phyloP scores from a whole-genome alignment of 30 jellyfish, hydroid and myxozoan species.

The Hydractinia symbiolongicarpus region DNA sequence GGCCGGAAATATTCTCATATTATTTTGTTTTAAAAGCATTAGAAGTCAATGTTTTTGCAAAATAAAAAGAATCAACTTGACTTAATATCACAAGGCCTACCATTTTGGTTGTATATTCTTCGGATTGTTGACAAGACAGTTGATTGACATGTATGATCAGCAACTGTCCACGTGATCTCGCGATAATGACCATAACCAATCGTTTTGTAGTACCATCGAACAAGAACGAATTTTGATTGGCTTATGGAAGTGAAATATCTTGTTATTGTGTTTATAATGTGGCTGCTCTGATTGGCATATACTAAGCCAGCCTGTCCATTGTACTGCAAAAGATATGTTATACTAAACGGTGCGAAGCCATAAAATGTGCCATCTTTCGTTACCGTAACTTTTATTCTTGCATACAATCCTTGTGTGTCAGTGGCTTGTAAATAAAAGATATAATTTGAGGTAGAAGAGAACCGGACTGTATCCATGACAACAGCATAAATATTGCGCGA shows the following conservation, averaged over 20 bases:
- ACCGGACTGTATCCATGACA: slow-evolving; percentile 42
- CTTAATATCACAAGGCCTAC: not conserved
- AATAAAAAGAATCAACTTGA: no score
- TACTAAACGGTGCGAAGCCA: slow-evolving; percentile 47
- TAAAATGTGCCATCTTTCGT: slow-evolving; percentile 18
- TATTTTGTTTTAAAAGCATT: no score
- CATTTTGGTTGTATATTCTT: slow-evolving; percentile 8
- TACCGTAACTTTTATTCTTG: slow-evolving; percentile 32
- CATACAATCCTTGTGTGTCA: slow-evolving; percentile 48
- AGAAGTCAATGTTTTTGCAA: no score
- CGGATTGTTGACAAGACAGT: slow-evolving; percentile 5
- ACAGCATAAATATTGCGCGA: slow-evolving; percentile 26
- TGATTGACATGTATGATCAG: slow-evolving; percentile 34
- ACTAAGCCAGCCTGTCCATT: slow-evolving; percentile 21
- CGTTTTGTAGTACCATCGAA: slow-evolving; percentile 6
- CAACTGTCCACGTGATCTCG: slow-evolving; percentile 38
- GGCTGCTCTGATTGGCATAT: slow-evolving; percentile 29
- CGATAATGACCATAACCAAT: slow-evolving; percentile 25
- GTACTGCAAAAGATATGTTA: slow-evolving; percentile 31
- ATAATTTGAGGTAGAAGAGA: not conserved
- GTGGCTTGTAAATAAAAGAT: slow-evolving; percentile 53
- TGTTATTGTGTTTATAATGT: slow-evolving; percentile 18
- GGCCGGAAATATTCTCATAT: no score
- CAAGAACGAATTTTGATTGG: slow-evolving; percentile 11
- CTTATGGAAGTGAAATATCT: slow-evolving; percentile 23